Base-by-base conservation (phyloP, 2,797 vertebrate species). In the Cynodonichthys magdalenae region DNA sequence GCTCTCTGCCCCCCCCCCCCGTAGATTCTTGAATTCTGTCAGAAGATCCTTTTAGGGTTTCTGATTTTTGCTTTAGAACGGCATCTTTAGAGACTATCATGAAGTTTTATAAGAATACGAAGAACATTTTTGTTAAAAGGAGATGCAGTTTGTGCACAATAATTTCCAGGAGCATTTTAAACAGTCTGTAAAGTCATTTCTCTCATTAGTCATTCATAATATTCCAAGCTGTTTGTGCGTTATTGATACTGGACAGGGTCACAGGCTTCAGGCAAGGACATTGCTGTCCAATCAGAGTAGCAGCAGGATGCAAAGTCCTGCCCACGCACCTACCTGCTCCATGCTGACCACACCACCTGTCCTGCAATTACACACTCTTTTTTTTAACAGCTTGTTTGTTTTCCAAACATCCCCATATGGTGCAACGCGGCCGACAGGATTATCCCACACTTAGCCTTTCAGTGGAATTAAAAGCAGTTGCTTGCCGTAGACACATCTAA, bases 331-430 rank as follows among this genome's bases (percentile, higher is more conserved):
- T 84, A 81, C 73, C 72, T 79, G 83, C 79, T 81, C 77, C 90
- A 88, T 76, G 81, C 88, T 76, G 88, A 71, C 79, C 69, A 51
- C 63, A 50, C 89, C 88, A 90, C 86, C 90, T 91, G 90, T 87
- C 70, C 82, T 67, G 71, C 53, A 57, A 63, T 80, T 80, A 51
- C 73, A 65, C 51, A 53, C 34, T 56, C 59, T 48, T 24, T 24
- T 53, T 67, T 67, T 47, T 36, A 66, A 50, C 52, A 0, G 18
- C 54, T 69, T 65, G 61, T 54, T 72, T 63, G 34, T 71, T 67
- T 76, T 70, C 66, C 64, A 71, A 69, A 75, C 47, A 63, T 66
- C 47, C 20, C 68, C 62, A 76, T 73, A 72, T 51, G 8, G 50
- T 72, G 69, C 20, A 44, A 36, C 41, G 18, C 65, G 49, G 39